Evolutionary conservation across 2,888 invertebrate genomes (phyloP).

Genomic region (Mesoligia furuncula): DNA sequence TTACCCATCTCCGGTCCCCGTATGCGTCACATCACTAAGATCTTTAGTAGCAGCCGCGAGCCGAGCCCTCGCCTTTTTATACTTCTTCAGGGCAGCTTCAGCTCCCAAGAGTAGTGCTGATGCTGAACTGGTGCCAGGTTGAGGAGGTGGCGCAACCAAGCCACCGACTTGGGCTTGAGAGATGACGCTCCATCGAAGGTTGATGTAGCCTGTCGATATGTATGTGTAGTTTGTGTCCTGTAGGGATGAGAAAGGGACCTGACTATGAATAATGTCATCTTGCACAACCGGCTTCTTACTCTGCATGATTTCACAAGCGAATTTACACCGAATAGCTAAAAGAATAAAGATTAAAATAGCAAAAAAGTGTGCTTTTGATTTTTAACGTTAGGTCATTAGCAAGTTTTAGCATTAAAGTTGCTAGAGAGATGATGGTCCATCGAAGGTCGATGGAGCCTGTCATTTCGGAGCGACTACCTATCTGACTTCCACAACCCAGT

Average conservation of each 20-base stretch:
- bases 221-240: conserved; percentile 78
- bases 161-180: conserved; percentile 69
- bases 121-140: conserved; percentile 65
- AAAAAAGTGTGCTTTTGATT: not conserved
- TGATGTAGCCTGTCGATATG: conserved; percentile 73
- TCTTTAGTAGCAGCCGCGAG: conserved; percentile 79
- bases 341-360: not conserved
- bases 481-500: too few species aligned
- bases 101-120: conserved; percentile 79
- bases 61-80: conserved; percentile 77
- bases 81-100: conserved; percentile 79
- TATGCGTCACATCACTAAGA: conserved; percentile 50
- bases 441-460: conserved; percentile 75
- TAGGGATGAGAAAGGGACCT: conserved; percentile 24
- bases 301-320: not conserved
- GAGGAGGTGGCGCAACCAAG: conserved; percentile 33
- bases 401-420: too few species aligned
- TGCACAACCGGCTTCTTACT: too few species aligned
- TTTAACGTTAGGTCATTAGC: not conserved
- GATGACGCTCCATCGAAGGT: conserved; percentile 75
- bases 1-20: conserved; percentile 37
- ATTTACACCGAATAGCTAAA: not conserved
- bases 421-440: conserved; percentile 65
- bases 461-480: too few species aligned
- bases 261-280: not conserved